These are phyloP conservation scores for Caenorhabditis latens DNA, from an alignment of 1,140 invertebrate genomes.

Conservation along the genomic window DNA sequence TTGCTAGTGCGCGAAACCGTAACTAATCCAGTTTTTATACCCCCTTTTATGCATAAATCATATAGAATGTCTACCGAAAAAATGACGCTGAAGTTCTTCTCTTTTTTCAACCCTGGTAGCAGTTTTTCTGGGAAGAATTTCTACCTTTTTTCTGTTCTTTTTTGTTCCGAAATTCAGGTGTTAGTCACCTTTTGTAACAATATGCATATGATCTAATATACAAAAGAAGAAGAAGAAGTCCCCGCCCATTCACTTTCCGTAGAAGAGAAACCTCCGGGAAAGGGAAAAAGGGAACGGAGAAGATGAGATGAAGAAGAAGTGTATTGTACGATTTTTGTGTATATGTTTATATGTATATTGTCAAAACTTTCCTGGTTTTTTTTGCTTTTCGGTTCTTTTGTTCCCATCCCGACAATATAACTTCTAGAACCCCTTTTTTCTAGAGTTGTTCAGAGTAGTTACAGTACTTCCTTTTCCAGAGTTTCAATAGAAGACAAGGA, in stretches of 20 bases:
- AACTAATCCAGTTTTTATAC: constrained; percentile 51
- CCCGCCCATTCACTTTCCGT: constrained; percentile 44
- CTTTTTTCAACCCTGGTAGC: not conserved
- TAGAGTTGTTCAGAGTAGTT: too few relatives aligned
- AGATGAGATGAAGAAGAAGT: constrained; percentile 3
- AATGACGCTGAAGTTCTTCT: not conserved
- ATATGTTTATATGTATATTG: constrained; percentile 11
- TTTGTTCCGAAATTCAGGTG: constrained; percentile 37
- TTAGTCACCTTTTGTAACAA: constrained; percentile 47
- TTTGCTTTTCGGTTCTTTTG: not conserved
- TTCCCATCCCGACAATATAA: not conserved
- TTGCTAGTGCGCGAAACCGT: constrained; percentile 36
- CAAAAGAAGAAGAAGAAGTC: constrained; percentile 16
- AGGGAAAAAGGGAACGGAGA: constrained; percentile 11
- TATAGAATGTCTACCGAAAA: constrained; percentile 1
- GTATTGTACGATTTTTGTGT: constrained; percentile 52
- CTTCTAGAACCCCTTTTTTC: not conserved
- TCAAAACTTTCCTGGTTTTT: not conserved
- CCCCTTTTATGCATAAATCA: constrained; percentile 25
- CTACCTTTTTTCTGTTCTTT: not conserved
- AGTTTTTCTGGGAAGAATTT: not conserved
- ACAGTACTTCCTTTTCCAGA: too few relatives aligned
- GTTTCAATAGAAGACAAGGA: too few relatives aligned
- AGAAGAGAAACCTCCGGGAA: constrained; percentile 31
- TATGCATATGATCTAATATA: constrained; percentile 40